phyloP scores from a whole-genome alignment of 1,140 invertebrate species.

The Holcopasites calliopsidis region DNA sequence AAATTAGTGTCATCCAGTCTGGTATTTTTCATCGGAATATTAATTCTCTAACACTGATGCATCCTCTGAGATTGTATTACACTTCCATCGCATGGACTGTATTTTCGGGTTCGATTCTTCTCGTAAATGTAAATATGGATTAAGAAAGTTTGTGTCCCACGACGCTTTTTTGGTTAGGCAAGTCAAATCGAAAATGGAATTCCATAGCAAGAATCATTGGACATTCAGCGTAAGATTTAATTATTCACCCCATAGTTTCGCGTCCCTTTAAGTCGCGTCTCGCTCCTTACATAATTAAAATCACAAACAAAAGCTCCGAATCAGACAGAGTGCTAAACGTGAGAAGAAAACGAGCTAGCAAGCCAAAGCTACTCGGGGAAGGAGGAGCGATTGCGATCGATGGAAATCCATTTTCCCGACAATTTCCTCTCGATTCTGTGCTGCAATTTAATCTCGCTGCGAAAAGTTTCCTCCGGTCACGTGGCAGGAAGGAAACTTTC shows the following conservation, averaged over 20 bases:
- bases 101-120: neutral
- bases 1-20: slow-evolving; percentile 45
- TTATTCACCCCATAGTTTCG: too few relatives aligned
- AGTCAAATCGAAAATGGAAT: too few relatives aligned
- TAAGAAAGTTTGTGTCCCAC: too few relatives aligned
- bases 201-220: too few relatives aligned
- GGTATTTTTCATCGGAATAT: slow-evolving; percentile 40
- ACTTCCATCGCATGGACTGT: too few relatives aligned
- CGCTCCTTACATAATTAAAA: too few relatives aligned
- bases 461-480: neutral
- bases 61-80: neutral
- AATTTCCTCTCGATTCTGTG: slow-evolving; percentile 6
- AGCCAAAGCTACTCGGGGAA: neutral
- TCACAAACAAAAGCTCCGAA: neutral
- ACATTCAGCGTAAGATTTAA: too few relatives aligned
- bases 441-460: slow-evolving; percentile 14
- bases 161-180: too few relatives aligned
- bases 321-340: too few relatives aligned
- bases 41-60: slow-evolving; percentile 32
- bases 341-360: neutral
- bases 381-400: too few relatives aligned
- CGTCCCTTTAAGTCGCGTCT: too few relatives aligned
- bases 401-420: slow-evolving; percentile 1
- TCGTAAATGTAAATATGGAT: too few relatives aligned
- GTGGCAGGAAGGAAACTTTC: neutral